Conservation (phyloP, 2,888 invertebrate species). For the Andrena minutula region DNA sequence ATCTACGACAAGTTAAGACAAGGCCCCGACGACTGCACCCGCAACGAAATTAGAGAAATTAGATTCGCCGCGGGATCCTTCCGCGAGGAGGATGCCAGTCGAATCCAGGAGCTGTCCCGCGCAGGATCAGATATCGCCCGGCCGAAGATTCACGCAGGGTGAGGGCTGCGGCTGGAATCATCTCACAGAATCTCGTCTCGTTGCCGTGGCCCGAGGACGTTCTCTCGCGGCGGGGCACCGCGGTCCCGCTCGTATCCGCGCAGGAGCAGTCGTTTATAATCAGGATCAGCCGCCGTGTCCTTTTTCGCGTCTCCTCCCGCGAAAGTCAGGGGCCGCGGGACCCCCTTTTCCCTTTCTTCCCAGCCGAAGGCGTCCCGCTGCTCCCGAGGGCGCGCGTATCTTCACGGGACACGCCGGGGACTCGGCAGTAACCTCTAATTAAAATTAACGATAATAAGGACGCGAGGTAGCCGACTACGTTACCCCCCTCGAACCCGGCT, state of each 20-base stretch:
- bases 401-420: constrained; percentile 52
- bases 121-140: constrained; percentile 73
- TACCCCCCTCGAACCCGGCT: constrained; percentile 74
- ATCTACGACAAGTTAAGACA: too few relatives aligned
- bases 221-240: constrained; percentile 74
- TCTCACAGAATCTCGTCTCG: constrained; percentile 61
- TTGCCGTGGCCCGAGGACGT: constrained; percentile 64
- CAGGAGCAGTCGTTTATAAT: constrained; percentile 73
- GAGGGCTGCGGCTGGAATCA: constrained; percentile 54
- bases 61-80: constrained; percentile 66
- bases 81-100: constrained; percentile 26
- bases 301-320: constrained; percentile 69
- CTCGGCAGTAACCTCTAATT: constrained; percentile 79
- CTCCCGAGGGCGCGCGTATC: constrained; percentile 68
- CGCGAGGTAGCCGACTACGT: constrained; percentile 58
- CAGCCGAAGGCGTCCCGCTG: constrained; percentile 68
- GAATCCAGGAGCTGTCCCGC: constrained; percentile 75
- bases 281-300: constrained; percentile 62
- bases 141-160: constrained; percentile 63
- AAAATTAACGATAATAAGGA: constrained; percentile 82
- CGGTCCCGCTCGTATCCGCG: constrained; percentile 41
- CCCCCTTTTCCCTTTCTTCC: constrained; percentile 30
- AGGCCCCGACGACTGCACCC: constrained; percentile 4
- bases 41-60: constrained; percentile 68
- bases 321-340: constrained; percentile 31